Conservation (phyloP, 2,888 invertebrate genomes). For the Formica aserva region DNA sequence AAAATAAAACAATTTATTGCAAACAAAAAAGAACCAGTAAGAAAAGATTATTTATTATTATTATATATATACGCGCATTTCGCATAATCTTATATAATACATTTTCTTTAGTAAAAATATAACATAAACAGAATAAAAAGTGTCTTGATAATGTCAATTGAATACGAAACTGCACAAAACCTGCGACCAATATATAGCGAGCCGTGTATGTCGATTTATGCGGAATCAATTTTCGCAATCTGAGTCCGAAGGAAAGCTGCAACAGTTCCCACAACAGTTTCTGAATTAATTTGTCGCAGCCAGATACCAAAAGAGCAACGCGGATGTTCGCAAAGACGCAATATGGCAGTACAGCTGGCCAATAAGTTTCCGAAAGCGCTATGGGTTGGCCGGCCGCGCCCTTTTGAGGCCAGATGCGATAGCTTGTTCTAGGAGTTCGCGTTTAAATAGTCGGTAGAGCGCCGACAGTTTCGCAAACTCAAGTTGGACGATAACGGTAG, state of each 20-base stretch:
- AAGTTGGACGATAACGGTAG: slow-evolving; percentile 73
- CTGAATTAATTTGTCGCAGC: slow-evolving; percentile 32
- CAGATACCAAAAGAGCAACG: slow-evolving; percentile 27
- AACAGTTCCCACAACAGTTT: slow-evolving; percentile 15
- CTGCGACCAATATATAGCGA: neutral
- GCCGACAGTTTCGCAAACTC: slow-evolving; percentile 74
- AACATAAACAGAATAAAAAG: neutral
- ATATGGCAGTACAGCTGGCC: slow-evolving; percentile 61
- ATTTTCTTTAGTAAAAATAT: neutral
- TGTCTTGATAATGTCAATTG: neutral
- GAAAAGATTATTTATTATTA: neutral
- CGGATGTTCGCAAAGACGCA: slow-evolving; percentile 56
- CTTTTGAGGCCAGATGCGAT: slow-evolving; percentile 79
- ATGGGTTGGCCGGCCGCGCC: slow-evolving; percentile 66
- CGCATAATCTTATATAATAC: neutral
- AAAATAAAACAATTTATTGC: neutral
- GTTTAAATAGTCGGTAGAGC: slow-evolving; percentile 77
- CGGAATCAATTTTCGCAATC: slow-evolving; percentile 5
- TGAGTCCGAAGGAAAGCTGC: neutral
- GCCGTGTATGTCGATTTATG: neutral
- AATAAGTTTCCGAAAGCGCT: slow-evolving; percentile 70
- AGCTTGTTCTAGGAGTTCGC: slow-evolving; percentile 75
- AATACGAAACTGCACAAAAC: neutral
- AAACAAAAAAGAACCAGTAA: neutral
- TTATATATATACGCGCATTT: too few species aligned